Percentiles rank a stretch among this genome's conserved stretches.
Conservation (phyloP, 2,888 invertebrate genomes). For the Sylvicola cinctus region DNA sequence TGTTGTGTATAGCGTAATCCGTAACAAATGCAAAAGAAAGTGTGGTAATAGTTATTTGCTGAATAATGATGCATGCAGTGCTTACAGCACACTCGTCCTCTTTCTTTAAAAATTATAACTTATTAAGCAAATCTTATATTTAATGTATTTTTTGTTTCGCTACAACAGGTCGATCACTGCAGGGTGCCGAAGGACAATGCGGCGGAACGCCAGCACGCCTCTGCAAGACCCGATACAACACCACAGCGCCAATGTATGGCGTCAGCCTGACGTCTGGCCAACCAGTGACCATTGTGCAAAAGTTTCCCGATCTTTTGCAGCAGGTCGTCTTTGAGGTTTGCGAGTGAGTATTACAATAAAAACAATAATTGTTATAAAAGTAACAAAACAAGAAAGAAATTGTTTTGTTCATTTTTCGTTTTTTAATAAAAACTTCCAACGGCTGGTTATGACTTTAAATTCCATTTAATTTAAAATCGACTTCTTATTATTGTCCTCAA, state of each 20-base stretch:
- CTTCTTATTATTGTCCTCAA: no score
- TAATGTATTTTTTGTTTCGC: no score
- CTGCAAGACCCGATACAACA: slow-evolving; percentile 77
- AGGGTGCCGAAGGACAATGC: slow-evolving; percentile 17
- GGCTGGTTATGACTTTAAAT: no score
- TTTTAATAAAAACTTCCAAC: not conserved
- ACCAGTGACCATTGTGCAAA: slow-evolving; percentile 83
- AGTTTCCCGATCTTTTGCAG: slow-evolving; percentile 78
- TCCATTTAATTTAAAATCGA: no score
- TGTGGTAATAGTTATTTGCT: no score
- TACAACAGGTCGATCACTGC: no score
- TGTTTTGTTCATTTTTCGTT: not conserved
- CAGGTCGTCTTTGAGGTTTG: slow-evolving; percentile 85
- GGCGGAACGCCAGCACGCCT: slow-evolving; percentile 51
- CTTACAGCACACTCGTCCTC: no score
- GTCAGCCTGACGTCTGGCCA: slow-evolving; percentile 81
- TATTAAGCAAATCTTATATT: no score
- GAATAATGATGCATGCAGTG: no score
- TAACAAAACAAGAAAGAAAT: slow-evolving; percentile 2
- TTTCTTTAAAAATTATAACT: no score
- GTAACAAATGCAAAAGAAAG: no score
- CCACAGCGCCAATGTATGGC: slow-evolving; percentile 89
- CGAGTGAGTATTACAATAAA: slow-evolving; percentile 43
- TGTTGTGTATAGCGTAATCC: no score
- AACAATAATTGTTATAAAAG: not conserved